These are phyloP conservation scores for Tychaedon coryphoeus DNA, from an alignment of 2,113 vertebrate species.

Conservation along the genomic window DNA sequence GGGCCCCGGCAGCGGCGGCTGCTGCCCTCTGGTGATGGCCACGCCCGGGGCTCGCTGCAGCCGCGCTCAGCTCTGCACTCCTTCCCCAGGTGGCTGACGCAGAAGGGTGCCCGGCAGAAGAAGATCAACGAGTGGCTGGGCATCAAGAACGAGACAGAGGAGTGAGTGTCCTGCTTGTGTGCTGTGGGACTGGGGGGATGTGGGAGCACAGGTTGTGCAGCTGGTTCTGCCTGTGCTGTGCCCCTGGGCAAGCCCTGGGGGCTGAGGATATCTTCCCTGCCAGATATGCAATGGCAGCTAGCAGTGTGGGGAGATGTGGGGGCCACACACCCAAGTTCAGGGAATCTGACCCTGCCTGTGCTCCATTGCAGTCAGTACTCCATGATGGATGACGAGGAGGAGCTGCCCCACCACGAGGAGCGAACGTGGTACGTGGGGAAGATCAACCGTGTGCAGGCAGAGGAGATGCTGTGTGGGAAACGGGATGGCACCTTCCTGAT, in stretches of 20 bases:
- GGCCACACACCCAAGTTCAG: rapidly evolving
- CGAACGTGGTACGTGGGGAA: slow-evolving; percentile 83
- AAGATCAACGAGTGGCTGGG: slow-evolving; percentile 84
- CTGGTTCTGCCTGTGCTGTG: neutral
- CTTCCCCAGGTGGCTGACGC: slow-evolving; percentile 77
- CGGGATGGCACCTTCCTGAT: slow-evolving; percentile 82
- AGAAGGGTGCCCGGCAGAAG: slow-evolving; percentile 82
- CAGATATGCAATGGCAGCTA: rapidly evolving
- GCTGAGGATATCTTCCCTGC: neutral
- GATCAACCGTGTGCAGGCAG: slow-evolving; percentile 79
- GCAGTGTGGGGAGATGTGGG: neutral
- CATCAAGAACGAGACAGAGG: slow-evolving; percentile 79
- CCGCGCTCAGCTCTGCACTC: neutral
- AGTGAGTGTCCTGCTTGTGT: slow-evolving; percentile 56
- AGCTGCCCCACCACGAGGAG: slow-evolving; percentile 81
- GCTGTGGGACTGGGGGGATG: neutral
- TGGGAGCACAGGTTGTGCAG: neutral
- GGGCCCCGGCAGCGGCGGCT: neutral
- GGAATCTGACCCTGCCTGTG: neutral
- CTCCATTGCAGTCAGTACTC: slow-evolving; percentile 69
- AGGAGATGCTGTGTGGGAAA: slow-evolving; percentile 79
- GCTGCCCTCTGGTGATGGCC: slow-evolving; percentile 38
- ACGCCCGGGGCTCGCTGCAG: rapidly evolving
- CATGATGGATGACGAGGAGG: slow-evolving; percentile 79
- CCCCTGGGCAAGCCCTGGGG: neutral